Percentiles rank a stretch among this genome's conserved stretches.
Conservation (phyloP, 1,140 invertebrate genomes). For the Drosophila kepulauana region DNA sequence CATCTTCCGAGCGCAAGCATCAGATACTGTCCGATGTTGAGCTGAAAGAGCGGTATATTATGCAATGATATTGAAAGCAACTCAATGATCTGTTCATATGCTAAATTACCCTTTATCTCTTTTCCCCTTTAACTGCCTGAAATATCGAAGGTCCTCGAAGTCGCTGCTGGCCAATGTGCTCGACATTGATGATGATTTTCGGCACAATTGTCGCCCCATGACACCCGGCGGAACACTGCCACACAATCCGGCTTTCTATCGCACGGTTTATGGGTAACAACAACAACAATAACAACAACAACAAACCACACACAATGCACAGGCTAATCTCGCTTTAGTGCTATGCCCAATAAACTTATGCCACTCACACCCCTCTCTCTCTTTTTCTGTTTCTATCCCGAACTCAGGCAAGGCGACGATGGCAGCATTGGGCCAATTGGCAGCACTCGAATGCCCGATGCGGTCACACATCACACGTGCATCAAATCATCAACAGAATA, state of each 20-base stretch:
- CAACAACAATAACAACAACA: background rate
- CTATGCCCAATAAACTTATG: constrained; percentile 23
- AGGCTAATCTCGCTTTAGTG: constrained; percentile 42
- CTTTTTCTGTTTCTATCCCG: background rate
- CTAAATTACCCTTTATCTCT: constrained; percentile 23
- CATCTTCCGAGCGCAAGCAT: constrained; percentile 87
- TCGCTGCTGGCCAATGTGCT: constrained; percentile 97
- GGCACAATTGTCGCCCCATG: constrained; percentile 86
- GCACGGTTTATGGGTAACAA: constrained; percentile 85
- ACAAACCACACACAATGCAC: constrained; percentile 5
- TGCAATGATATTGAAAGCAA: constrained; percentile 4
- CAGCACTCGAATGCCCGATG: constrained; percentile 87
- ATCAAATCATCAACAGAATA: constrained; percentile 92
- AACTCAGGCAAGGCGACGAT: constrained; percentile 83
- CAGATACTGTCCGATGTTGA: constrained; percentile 90
- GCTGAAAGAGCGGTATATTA: constrained; percentile 89
- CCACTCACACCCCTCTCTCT: constrained; percentile 1
- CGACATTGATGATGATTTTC: constrained; percentile 96
- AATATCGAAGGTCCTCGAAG: constrained; percentile 88
- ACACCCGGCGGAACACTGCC: constrained; percentile 86
- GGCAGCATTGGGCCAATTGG: constrained; percentile 85
- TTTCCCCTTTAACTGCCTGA: background rate
- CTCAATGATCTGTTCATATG: constrained; percentile 39
- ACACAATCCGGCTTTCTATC: constrained; percentile 85
- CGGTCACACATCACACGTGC: constrained; percentile 87